A percentile compares a stretch with the other conserved stretches of the same genome.
Evolutionary conservation across 1,140 invertebrate genomes (phyloP).

Genomic region (Drosophila subobscura): DNA sequence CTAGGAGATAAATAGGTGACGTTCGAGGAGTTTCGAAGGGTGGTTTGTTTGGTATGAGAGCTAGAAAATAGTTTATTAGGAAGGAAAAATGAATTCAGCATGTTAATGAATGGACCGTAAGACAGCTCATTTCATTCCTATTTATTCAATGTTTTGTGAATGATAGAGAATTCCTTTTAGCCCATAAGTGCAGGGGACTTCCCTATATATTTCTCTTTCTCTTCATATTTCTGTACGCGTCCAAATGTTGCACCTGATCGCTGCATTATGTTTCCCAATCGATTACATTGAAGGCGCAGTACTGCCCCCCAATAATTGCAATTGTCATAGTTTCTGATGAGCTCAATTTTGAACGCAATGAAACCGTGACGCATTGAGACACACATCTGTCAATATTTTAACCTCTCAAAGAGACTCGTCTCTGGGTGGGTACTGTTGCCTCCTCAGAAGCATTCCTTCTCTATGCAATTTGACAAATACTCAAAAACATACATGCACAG

Average conservation of each 20-base stretch:
- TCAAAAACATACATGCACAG: not conserved
- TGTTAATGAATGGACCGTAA: too few species aligned
- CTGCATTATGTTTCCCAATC: constrained; percentile 33
- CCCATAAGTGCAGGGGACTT: too few species aligned
- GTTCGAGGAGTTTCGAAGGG: too few species aligned
- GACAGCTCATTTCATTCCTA: too few species aligned
- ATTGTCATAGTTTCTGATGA: constrained; percentile 33
- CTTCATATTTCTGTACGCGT: too few species aligned
- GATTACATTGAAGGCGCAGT: not conserved
- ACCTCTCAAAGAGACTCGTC: not conserved
- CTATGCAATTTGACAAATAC: constrained; percentile 46
- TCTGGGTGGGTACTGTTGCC: not conserved
- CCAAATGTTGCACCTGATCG: not conserved
- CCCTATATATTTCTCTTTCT: too few species aligned
- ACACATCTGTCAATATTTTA: constrained; percentile 2
- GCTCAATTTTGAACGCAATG: constrained; percentile 45
- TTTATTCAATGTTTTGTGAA: too few species aligned
- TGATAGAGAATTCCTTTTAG: too few species aligned
- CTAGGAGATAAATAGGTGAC: too few species aligned
- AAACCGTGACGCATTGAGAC: constrained; percentile 53
- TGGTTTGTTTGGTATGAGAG: too few species aligned
- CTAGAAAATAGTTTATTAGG: too few species aligned
- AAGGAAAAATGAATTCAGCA: too few species aligned
- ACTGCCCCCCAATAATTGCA: constrained; percentile 6
- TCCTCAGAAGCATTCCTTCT: constrained; percentile 54